Evolutionary conservation across 2,797 vertebrate genomes (phyloP).

Genomic region (Megaceryle alcyon): DNA sequence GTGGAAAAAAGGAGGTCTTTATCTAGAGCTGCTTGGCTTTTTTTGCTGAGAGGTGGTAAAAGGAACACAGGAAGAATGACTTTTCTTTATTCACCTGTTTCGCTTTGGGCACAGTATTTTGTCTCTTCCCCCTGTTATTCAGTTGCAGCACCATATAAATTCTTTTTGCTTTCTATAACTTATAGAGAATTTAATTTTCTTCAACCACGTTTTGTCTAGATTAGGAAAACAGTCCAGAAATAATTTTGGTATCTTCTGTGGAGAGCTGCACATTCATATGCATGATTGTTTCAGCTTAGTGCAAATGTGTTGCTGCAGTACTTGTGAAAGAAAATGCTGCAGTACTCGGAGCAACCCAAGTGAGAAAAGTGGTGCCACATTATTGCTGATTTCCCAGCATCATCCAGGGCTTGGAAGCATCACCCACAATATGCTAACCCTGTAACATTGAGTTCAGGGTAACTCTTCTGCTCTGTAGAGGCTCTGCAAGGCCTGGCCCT

Average conservation of each 20-base stretch:
- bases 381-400: background rate
- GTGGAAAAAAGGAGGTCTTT: background rate
- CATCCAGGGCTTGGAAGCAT: background rate
- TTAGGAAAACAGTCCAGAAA: background rate
- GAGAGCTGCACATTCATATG: background rate
- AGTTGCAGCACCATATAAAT: background rate
- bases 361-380: background rate
- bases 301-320: background rate
- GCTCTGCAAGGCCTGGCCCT: accelerated
- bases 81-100: background rate
- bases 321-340: background rate
- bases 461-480: background rate
- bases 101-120: background rate
- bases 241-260: background rate
- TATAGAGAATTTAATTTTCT: background rate
- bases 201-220: background rate
- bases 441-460: accelerated
- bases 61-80: background rate
- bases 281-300: background rate
- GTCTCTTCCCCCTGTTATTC: background rate
- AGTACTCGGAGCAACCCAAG: background rate
- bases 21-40: background rate
- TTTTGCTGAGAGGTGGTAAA: background rate
- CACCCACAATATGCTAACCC: accelerated
- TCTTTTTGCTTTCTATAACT: background rate